Conservation (phyloP, 2,888 invertebrate genomes). For the Herminia tarsipennalis region DNA sequence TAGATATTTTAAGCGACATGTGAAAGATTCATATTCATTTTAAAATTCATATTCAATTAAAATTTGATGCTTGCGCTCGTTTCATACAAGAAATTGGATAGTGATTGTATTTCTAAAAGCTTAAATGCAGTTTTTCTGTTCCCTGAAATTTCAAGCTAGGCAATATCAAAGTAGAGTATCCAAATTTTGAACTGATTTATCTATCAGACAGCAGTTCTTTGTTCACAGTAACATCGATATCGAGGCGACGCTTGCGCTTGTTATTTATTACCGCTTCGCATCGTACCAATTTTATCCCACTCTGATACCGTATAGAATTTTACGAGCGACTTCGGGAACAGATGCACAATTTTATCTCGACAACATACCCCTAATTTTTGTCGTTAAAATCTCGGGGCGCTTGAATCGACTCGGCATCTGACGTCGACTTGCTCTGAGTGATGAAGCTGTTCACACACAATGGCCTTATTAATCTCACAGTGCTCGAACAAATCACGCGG, state of each 20-base stretch:
- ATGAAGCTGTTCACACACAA: conserved; percentile 24
- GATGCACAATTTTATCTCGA: conserved; percentile 51
- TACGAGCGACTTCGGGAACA: conserved; percentile 53
- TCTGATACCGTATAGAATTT: conserved; percentile 47
- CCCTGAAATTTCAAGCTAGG: neutral
- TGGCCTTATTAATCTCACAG: conserved; percentile 36
- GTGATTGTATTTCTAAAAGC: neutral
- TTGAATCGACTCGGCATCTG: conserved; percentile 29
- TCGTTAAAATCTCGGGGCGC: conserved; percentile 43
- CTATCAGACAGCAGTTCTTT: conserved; percentile 29
- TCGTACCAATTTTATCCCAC: conserved; percentile 45
- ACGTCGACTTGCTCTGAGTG: conserved; percentile 27
- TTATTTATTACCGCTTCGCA: conserved; percentile 49
- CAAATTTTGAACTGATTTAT: conserved; percentile 31
- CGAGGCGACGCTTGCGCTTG: conserved; percentile 29
- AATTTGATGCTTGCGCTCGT: neutral
- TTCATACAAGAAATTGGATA: neutral
- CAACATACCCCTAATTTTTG: conserved; percentile 43
- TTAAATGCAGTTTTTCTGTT: neutral
- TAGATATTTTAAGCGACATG: too few species aligned
- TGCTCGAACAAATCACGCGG: conserved; percentile 36
- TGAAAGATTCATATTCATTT: too few species aligned
- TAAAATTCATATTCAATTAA: too few species aligned
- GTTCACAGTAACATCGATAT: conserved; percentile 31
- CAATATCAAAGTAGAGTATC: conserved; percentile 11